phyloP scores from a whole-genome alignment of 2,113 vertebrate species.

The Crotophaga sulcirostris region DNA sequence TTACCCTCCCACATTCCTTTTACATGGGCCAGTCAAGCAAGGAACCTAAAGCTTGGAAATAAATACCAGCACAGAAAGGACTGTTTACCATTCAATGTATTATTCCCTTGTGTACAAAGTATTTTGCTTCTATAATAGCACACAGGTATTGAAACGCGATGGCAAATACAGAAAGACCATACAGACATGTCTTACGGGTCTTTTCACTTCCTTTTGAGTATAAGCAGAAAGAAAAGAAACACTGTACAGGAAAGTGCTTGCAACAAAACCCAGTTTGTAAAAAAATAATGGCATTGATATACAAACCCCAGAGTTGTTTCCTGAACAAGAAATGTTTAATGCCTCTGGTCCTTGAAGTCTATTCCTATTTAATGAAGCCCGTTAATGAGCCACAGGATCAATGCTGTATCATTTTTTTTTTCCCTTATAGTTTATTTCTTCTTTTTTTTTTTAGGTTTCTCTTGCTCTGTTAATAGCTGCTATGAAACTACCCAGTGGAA shows the following conservation, averaged over 20 bases:
- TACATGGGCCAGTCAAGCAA: neutral
- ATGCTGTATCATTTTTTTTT: conserved; percentile 11
- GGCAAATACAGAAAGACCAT: conserved; percentile 47
- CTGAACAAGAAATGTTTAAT: conserved; percentile 30
- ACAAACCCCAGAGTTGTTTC: conserved; percentile 30
- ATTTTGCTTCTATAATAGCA: conserved; percentile 54
- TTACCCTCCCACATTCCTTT: neutral
- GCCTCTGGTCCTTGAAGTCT: conserved; percentile 31
- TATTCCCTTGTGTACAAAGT: conserved; percentile 64
- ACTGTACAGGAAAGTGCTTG: conserved; percentile 66
- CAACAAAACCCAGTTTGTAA: conserved; percentile 41
- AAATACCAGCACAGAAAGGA: conserved; percentile 24
- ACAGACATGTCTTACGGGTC: neutral
- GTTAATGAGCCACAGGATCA: conserved; percentile 22
- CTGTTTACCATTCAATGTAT: conserved; percentile 55
- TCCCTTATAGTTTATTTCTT: neutral
- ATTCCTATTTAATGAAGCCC: neutral
- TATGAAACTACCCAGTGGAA: conserved; percentile 28
- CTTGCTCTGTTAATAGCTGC: conserved; percentile 33
- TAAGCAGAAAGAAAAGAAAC: conserved; percentile 56
- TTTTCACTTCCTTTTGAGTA: conserved; percentile 40
- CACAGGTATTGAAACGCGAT: conserved; percentile 47
- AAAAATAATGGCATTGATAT: conserved; percentile 55
- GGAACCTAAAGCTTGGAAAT: neutral
- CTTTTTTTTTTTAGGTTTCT: neutral